Evolutionary conservation across 2,888 invertebrate species (phyloP).

Genomic region (Biston stratarius): DNA sequence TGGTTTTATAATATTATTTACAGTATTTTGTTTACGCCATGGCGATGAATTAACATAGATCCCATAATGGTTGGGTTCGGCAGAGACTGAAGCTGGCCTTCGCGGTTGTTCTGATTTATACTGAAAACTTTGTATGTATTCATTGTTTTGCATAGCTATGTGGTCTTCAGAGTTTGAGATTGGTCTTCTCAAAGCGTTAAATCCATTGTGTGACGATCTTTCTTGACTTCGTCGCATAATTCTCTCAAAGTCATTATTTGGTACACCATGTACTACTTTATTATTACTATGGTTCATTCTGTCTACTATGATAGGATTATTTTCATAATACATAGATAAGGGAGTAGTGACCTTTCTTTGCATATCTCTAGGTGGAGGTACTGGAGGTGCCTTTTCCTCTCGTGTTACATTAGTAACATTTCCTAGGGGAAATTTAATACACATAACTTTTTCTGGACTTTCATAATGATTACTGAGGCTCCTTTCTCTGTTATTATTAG

Average conservation of each 20-base stretch:
- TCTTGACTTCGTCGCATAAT: slow-evolving; percentile 82
- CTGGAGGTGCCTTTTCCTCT: slow-evolving; percentile 88
- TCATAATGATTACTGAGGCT: slow-evolving; percentile 71
- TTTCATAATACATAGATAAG: slow-evolving; percentile 82
- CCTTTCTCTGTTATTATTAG: slow-evolving; percentile 73
- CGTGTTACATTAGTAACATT: slow-evolving; percentile 76
- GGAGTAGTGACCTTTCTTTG: slow-evolving; percentile 86
- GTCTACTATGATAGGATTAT: slow-evolving; percentile 68
- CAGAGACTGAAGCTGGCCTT: slow-evolving; percentile 81
- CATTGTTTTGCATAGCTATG: slow-evolving; percentile 83
- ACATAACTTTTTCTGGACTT: slow-evolving; percentile 77
- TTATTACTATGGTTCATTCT: slow-evolving; percentile 61
- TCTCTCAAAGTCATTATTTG: slow-evolving; percentile 81
- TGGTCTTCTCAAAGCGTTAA: slow-evolving; percentile 78
- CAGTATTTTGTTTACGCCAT: slow-evolving; percentile 72
- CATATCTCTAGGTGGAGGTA: slow-evolving; percentile 93
- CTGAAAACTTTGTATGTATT: slow-evolving; percentile 67
- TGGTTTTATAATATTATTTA: slow-evolving; percentile 67
- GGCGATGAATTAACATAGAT: slow-evolving; percentile 73
- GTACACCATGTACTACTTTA: slow-evolving; percentile 72
- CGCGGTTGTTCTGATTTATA: slow-evolving; percentile 75
- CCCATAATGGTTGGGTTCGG: slow-evolving; percentile 81
- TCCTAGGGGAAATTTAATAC: slow-evolving; percentile 83
- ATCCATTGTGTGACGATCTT: slow-evolving; percentile 71
- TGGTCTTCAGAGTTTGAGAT: slow-evolving; percentile 84